Base-by-base conservation (phyloP, 2,888 invertebrate genomes). In the Andrena trimmerana region DNA sequence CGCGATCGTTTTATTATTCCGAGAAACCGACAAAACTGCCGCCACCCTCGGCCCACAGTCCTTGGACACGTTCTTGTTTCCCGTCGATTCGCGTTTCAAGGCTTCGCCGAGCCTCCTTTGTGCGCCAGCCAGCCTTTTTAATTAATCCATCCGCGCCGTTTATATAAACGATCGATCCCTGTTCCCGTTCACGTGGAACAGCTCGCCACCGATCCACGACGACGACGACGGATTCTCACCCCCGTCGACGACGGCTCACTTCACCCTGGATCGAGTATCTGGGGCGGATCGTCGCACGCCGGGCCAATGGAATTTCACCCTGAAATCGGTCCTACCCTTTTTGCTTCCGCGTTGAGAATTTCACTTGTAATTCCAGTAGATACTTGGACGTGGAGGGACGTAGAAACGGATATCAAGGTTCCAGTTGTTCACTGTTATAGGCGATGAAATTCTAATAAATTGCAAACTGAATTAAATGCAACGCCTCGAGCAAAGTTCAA, bases 141-240 rank as follows among this genome's bases (percentile, higher is more conserved):
- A 82, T 82, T 80, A 82, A 82, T 82, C 82, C 71, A 80, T 80
- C 75, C 80, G 36, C 82, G 71, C 70, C 80, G 75, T 63, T 80
- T 71, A 80, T 42, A 42, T 80, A 80, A 74, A 54, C 75, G 80
- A 82, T 82, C 82, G 82, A 82, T 82, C 71, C 62, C 80, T 71
- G 80, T 78, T 71, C 80, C 66, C 80, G 78, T 82, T 81, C 59
- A 67, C 71, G 57, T 68, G 67, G 71, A 68, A 80, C 70, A 16
- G 68, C 80, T 76, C 66, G 59, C 65, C 57, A 24, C 57, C 8
- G 54, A 54, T 54, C 54, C 13, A 42, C 42, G 27, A 57, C 20
- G 20, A 42, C 42, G 27, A 57, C 57, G 57, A 54, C 54, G 54
- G 20, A 54, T 20, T 54, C 54, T 20, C 2, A 62, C 42, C 65